Percentiles rank a stretch among this genome's conserved stretches.
These are phyloP conservation scores for Lamellibrachia columna DNA, from an alignment of 2,888 invertebrate genomes.

Conservation along the genomic window DNA sequence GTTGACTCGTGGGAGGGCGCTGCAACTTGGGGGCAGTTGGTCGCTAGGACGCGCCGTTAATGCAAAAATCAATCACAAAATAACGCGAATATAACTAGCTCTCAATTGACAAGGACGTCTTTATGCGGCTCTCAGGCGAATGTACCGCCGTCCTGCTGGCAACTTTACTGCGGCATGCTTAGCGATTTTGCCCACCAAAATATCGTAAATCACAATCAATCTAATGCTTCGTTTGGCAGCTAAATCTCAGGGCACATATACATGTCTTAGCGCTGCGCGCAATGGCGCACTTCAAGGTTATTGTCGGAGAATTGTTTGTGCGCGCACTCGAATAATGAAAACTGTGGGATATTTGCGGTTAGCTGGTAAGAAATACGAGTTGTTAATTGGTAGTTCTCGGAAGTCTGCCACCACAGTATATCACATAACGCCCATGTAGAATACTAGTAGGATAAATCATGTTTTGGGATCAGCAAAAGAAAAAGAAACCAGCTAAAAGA, in stretches of 20 bases:
- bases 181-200: slow-evolving; percentile 16
- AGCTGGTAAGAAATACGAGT: neutral
- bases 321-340: neutral
- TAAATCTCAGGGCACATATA: neutral
- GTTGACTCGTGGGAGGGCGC: neutral
- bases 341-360: neutral
- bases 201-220: slow-evolving; percentile 8
- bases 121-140: neutral
- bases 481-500: neutral
- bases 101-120: neutral
- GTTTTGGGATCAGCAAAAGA: neutral
- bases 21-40: neutral
- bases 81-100: neutral
- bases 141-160: neutral
- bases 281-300: neutral
- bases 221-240: neutral
- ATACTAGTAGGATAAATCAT: neutral
- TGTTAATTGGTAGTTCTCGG: neutral
- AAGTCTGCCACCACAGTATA: neutral
- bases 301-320: neutral
- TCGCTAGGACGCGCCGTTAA: neutral
- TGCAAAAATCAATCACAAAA: neutral
- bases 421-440: neutral
- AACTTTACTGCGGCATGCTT: neutral
- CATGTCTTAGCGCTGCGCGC: neutral